Evolutionary conservation across 1,140 invertebrate species (phyloP), one percentile per base, ranked within the genome.

Genomic region (Drosophila biarmipes): DNA sequence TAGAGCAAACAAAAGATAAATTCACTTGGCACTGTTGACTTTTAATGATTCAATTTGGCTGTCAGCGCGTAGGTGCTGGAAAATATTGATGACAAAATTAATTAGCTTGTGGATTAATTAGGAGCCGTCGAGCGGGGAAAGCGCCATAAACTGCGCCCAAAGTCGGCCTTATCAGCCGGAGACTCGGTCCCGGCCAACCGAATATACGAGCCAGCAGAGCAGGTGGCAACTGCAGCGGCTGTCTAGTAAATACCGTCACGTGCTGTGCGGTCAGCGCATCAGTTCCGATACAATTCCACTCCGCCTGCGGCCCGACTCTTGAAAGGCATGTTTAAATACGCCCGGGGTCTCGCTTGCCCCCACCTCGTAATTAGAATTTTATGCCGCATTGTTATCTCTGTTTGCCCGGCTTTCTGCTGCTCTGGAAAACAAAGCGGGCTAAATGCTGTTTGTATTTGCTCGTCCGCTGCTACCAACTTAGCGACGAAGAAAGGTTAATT

Each of bases 1-100:
- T 72, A 74, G 64, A 55, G 55, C 71, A 74, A 64, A 52, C 35
- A 42, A 43, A 67, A 66, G 73, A 81, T 66, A 78, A 81, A 82
- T 78, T 82, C 42, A 58, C 46, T 66, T 43, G 82, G 78, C 78
- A 81, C 66, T 78, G 74, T 82, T 89, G 79, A 89, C 84, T 72
- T 87, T 82, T 82, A 87, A 89, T 87, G 72, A 76, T 81, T 87
- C 84, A 89, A 85, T 89, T 87, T 79, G 46, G 69, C 48, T 81
- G 78, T 78, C 81, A 72, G 57, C 55, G 49, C 54, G 54, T 62
- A 49, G 49, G 66, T 66, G 74, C 63, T 66, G 53, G 62, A 43
- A 62, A 77, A 80, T 80, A 85, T 86, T 87, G 84, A 87, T 86
- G 80, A 53, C 74, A 66, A 82, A 87, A 87, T 87, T 79, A 87